Evolutionary conservation across 2,888 invertebrate species (phyloP).

Genomic region (Carcina quercana): DNA sequence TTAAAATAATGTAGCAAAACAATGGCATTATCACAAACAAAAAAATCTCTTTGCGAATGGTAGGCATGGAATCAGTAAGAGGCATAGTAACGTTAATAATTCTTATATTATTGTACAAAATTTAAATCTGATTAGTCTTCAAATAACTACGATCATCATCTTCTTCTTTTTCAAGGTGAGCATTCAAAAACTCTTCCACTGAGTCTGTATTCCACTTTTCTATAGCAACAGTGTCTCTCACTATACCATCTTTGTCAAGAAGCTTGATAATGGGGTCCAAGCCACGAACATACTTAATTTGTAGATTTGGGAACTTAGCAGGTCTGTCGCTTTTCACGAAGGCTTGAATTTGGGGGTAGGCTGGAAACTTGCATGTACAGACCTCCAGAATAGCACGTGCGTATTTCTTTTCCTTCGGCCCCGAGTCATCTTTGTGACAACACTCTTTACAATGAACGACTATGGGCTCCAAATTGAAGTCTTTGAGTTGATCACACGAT

Average conservation of each 20-base stretch:
- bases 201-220: conserved; percentile 99
- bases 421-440: conserved; percentile 83
- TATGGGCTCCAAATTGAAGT: conserved; percentile 81
- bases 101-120: conserved; percentile 1
- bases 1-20: too few species aligned
- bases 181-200: conserved; percentile 95
- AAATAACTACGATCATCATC: conserved; percentile 73
- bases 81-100: not conserved
- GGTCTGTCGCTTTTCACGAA: conserved; percentile 96
- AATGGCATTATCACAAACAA: too few species aligned
- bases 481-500: conserved; percentile 88
- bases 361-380: conserved; percentile 98
- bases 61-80: not conserved
- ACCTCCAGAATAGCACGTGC: conserved; percentile 95
- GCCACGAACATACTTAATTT: conserved; percentile 94
- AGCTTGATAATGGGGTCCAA: conserved; percentile 95
- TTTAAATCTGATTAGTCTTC: conserved; percentile 74
- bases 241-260: conserved; percentile 87
- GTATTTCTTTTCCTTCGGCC: conserved; percentile 82
- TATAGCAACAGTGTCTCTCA: conserved; percentile 93
- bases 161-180: conserved; percentile 81
- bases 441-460: conserved; percentile 85
- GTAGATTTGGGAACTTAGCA: conserved; percentile 91
- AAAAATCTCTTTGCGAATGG: not conserved
- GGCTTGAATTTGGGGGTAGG: conserved; percentile 98